Percentiles rank a stretch among this genome's conserved stretches.
Conservation (phyloP, 2,888 invertebrate species). For the Belgica antarctica region DNA sequence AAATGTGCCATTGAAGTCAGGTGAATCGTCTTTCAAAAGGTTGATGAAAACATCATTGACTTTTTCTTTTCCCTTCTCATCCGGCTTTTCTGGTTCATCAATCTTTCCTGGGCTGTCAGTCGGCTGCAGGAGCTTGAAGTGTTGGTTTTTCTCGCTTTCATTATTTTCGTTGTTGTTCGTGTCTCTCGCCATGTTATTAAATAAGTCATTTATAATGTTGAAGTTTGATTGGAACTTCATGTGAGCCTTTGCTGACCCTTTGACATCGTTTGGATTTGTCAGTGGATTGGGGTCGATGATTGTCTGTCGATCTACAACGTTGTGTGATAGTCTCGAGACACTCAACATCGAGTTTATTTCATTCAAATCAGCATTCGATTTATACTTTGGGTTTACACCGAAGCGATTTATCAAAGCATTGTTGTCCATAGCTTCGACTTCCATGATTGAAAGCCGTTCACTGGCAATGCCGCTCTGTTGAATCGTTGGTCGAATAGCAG, state of each 20-base stretch:
- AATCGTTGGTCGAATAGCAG: slow-evolving; percentile 46
- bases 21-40: slow-evolving; percentile 40
- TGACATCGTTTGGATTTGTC: slow-evolving; percentile 44
- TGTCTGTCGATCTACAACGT: neutral
- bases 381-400: slow-evolving; percentile 2
- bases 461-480: neutral
- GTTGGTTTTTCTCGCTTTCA: slow-evolving; percentile 11
- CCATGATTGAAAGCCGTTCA: slow-evolving; percentile 22
- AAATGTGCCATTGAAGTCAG: slow-evolving; percentile 36
- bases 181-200: slow-evolving; percentile 44
- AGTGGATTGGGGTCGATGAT: slow-evolving; percentile 4
- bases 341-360: slow-evolving; percentile 29
- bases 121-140: neutral
- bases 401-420: slow-evolving; percentile 19
- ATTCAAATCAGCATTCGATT: slow-evolving; percentile 19
- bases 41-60: slow-evolving; percentile 40
- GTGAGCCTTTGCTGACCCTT: slow-evolving; percentile 39
- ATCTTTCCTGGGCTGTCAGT: neutral
- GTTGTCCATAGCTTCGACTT: slow-evolving; percentile 35
- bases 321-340: slow-evolving; percentile 2
- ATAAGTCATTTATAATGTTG: slow-evolving; percentile 45
- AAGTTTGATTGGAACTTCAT: slow-evolving; percentile 43
- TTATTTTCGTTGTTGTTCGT: slow-evolving; percentile 45
- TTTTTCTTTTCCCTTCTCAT: slow-evolving; percentile 15
- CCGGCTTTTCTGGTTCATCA: neutral